Conservation (phyloP, 2,797 vertebrate genomes). For the Gymnoscopelus braueri region DNA sequence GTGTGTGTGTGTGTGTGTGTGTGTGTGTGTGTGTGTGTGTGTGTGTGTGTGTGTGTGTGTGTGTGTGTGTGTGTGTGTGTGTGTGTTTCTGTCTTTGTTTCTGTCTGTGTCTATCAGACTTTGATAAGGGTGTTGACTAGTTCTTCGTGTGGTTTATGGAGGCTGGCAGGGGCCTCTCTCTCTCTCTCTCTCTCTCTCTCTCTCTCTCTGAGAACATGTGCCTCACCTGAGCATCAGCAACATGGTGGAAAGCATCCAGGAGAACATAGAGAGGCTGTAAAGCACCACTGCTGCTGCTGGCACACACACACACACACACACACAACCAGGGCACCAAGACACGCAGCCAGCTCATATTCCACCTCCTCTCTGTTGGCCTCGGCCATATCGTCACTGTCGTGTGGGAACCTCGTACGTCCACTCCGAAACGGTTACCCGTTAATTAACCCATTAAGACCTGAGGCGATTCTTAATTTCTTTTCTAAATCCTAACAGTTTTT, state of each 20-base stretch:
- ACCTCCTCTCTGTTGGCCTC: slow-evolving; percentile 55
- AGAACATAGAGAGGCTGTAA: slow-evolving; percentile 54
- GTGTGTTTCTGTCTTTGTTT: slow-evolving; percentile 64
- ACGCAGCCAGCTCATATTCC: slow-evolving; percentile 70
- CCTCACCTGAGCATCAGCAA: slow-evolving; percentile 57
- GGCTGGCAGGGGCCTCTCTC: slow-evolving; percentile 56
- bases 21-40: too few relatives aligned
- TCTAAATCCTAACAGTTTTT: too few relatives aligned
- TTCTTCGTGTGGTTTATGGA: slow-evolving; percentile 61
- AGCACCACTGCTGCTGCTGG: slow-evolving; percentile 44
- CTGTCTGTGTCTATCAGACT: slow-evolving; percentile 58
- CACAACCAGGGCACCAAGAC: slow-evolving; percentile 65
- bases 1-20: slow-evolving; percentile 24
- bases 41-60: too few relatives aligned
- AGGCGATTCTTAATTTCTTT: too few relatives aligned
- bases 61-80: too few relatives aligned
- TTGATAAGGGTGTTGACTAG: slow-evolving; percentile 62
- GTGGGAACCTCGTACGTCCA: too few relatives aligned
- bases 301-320: slow-evolving; percentile 11
- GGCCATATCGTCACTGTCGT: background rate
- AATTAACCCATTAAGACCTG: too few relatives aligned
- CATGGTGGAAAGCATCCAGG: slow-evolving; percentile 59
- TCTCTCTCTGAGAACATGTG: slow-evolving; percentile 49
- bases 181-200: too few relatives aligned
- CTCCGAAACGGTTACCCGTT: too few relatives aligned